Conservation (phyloP, 1,140 invertebrate species). For the Danaus melanippus region DNA sequence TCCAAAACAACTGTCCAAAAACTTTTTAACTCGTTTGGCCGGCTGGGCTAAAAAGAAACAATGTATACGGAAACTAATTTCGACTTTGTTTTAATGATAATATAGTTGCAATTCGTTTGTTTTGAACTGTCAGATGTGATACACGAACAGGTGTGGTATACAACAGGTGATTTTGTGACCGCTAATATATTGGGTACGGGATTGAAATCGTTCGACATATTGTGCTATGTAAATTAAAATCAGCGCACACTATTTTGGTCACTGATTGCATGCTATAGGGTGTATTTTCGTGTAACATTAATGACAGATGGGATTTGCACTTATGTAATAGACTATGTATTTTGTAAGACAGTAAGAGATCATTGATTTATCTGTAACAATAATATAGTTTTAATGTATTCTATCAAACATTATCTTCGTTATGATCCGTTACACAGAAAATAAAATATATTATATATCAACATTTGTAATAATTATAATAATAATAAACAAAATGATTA, state of each 20-base stretch:
- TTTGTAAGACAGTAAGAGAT: conserved; percentile 1
- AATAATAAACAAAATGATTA: too few relatives aligned
- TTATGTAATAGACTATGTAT: conserved; percentile 24
- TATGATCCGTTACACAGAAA: too few relatives aligned
- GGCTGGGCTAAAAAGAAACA: conserved; percentile 34
- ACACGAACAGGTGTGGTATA: conserved; percentile 56
- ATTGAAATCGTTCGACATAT: conserved; percentile 58
- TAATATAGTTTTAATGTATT: too few relatives aligned
- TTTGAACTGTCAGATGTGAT: conserved; percentile 49
- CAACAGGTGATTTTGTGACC: conserved; percentile 65
- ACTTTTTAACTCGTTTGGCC: conserved; percentile 43
- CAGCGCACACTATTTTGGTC: conserved; percentile 16
- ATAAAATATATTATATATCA: too few relatives aligned
- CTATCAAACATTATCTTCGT: too few relatives aligned
- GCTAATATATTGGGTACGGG: conserved; percentile 61
- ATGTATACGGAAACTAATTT: conserved; percentile 12
- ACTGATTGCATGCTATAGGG: conserved; percentile 16
- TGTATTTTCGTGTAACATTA: conserved; percentile 12
- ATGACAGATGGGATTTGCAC: conserved; percentile 28
- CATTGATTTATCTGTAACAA: background rate
- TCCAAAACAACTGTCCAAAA: conserved; percentile 40
- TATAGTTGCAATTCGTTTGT: conserved; percentile 23
- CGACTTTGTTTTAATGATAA: conserved; percentile 7
- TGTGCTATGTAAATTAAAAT: conserved; percentile 42
- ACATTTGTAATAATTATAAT: too few relatives aligned